These are phyloP conservation scores for Pogona vitticeps DNA, from an alignment of 2,113 vertebrate genomes.

Conservation along the genomic window DNA sequence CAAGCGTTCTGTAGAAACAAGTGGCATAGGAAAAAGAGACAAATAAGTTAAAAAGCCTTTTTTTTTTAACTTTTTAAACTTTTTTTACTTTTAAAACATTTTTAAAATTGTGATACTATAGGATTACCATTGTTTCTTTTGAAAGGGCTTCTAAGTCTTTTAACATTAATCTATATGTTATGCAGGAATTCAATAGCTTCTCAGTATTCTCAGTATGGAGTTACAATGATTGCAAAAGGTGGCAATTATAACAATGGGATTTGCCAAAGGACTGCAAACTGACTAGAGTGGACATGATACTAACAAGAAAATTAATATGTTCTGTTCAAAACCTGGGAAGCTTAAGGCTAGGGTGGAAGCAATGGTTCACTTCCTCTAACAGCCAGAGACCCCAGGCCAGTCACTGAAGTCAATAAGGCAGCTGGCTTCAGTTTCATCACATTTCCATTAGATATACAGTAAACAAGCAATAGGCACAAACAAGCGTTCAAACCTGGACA, in stretches of 20 bases:
- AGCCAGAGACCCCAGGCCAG: not conserved
- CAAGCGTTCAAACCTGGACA: constrained; percentile 75
- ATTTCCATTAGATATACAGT: not conserved
- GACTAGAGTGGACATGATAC: not conserved
- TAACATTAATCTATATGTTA: not conserved
- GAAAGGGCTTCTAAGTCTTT: not conserved
- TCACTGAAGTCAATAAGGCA: not conserved
- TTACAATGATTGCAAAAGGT: not conserved
- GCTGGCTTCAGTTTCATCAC: not conserved
- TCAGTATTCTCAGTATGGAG: not conserved
- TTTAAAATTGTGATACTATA: not conserved
- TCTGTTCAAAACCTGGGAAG: too few relatives aligned
- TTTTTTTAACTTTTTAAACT: not conserved
- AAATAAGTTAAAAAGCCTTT: not conserved
- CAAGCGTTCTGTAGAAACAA: constrained; percentile 81
- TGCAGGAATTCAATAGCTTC: not conserved
- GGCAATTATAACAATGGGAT: not conserved
- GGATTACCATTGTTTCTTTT: not conserved
- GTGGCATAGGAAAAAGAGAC: not conserved
- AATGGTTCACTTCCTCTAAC: not conserved
- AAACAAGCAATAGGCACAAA: not conserved
- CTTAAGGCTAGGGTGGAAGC: too few relatives aligned
- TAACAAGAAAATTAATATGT: too few relatives aligned
- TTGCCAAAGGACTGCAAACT: not conserved
- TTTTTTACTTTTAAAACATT: not conserved